Evolutionary conservation across 2,888 invertebrate species (phyloP).

Genomic region (Eupithecia inturbata): DNA sequence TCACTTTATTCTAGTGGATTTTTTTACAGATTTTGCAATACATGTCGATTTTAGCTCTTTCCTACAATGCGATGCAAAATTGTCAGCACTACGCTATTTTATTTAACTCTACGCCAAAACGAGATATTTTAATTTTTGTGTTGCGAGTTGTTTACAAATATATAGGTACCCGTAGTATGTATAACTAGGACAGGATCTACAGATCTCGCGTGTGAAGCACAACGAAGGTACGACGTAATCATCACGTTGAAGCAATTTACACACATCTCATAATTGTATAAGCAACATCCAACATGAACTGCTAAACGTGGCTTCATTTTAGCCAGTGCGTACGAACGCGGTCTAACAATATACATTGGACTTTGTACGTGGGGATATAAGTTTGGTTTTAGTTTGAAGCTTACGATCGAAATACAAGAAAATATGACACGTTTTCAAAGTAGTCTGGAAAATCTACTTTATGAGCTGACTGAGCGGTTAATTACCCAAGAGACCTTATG

Average conservation of each 20-base stretch:
- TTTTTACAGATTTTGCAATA: too few species aligned
- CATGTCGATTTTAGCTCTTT: too few species aligned
- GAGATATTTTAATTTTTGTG: background rate
- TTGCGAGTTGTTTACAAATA: background rate
- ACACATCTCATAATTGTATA: slow-evolving; percentile 33
- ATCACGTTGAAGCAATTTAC: slow-evolving; percentile 28
- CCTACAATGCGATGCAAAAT: too few species aligned
- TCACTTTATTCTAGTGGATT: too few species aligned
- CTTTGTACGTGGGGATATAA: background rate
- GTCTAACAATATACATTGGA: background rate
- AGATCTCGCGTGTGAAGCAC: slow-evolving; percentile 27
- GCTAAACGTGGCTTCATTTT: slow-evolving; percentile 19
- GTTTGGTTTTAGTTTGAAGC: slow-evolving; percentile 2
- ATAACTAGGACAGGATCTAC: slow-evolving; percentile 15
- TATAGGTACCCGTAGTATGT: too few species aligned
- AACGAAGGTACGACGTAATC: slow-evolving; percentile 21
- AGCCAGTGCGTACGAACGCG: background rate
- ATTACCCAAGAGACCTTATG: slow-evolving; percentile 25
- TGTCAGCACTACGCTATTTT: too few species aligned
- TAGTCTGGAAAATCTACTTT: slow-evolving; percentile 22
- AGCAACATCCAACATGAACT: slow-evolving; percentile 25
- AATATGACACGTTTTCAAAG: slow-evolving; percentile 21
- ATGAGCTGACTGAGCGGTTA: slow-evolving; percentile 7
- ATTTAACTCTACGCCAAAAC: background rate
- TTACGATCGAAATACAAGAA: background rate